Evolutionary conservation across 1,140 invertebrate species (phyloP).

Genomic region (Onthophagus taurus): DNA sequence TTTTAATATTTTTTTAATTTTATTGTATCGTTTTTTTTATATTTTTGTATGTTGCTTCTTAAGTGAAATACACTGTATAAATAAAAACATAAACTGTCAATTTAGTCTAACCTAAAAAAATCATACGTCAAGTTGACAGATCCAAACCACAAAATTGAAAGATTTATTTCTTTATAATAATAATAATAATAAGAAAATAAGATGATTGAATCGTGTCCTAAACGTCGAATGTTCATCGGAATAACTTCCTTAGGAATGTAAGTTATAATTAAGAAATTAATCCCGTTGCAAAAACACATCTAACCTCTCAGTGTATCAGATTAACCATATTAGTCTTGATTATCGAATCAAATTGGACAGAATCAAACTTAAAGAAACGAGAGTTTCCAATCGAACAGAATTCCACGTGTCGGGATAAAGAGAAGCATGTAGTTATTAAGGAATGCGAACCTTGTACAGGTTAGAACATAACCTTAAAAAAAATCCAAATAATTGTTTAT

Average conservation of each 20-base stretch:
- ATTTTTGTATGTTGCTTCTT: too few species aligned
- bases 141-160: too few species aligned
- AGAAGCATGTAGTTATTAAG: conserved; percentile 56
- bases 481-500: conserved; percentile 7
- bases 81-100: too few species aligned
- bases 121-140: too few species aligned
- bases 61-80: too few species aligned
- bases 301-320: conserved; percentile 39
- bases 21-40: neutral
- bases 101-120: too few species aligned
- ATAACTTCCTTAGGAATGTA: conserved; percentile 51
- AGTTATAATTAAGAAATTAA: conserved; percentile 34
- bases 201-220: conserved; percentile 61
- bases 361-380: conserved; percentile 44
- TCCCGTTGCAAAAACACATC: too few species aligned
- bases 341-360: conserved; percentile 64
- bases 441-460: conserved; percentile 73
- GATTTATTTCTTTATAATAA: too few species aligned
- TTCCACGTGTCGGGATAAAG: conserved; percentile 60
- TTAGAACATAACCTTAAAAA: conserved; percentile 26
- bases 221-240: conserved; percentile 56
- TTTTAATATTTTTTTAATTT: neutral
- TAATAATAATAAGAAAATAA: conserved; percentile 20
- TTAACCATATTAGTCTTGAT: conserved; percentile 68
- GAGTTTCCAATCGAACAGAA: conserved; percentile 61